These are phyloP conservation scores for Oscheius sp. DNA, from an alignment of 2,888 invertebrate genomes.

Conservation along the genomic window DNA sequence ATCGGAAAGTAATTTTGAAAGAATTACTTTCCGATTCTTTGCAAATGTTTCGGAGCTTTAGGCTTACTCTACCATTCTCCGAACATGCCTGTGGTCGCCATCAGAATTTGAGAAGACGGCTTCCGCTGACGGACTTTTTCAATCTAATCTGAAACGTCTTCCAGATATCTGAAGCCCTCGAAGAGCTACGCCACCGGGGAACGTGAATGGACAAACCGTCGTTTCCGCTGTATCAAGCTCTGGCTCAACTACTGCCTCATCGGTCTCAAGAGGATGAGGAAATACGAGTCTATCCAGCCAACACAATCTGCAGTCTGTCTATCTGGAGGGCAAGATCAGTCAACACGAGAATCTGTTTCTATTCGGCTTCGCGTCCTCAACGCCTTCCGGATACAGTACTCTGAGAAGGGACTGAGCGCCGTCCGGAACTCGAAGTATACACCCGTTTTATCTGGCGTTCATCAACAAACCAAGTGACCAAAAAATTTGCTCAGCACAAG, in stretches of 20 bases:
- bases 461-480: not conserved
- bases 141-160: no score
- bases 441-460: constrained; percentile 12
- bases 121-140: no score
- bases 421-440: constrained; percentile 8
- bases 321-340: constrained; percentile 6
- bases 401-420: not conserved
- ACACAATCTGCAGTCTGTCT: constrained; percentile 6
- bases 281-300: not conserved
- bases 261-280: constrained; percentile 13
- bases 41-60: no score
- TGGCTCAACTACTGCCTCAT: constrained; percentile 25
- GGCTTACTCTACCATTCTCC: no score
- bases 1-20: no score
- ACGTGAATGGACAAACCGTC: constrained; percentile 23
- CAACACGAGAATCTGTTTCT: constrained; percentile 10
- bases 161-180: constrained; percentile 5
- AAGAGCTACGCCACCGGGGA: constrained; percentile 23
- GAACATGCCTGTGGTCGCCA: no score
- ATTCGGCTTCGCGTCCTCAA: constrained; percentile 25
- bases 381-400: not conserved
- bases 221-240: constrained; percentile 20
- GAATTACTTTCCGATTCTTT: no score
- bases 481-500: not conserved
- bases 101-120: no score